A percentile compares a stretch with the other conserved stretches of the same genome.
Conservation (phyloP, 2,888 invertebrate genomes). For the Microctonus aethiopoides region DNA sequence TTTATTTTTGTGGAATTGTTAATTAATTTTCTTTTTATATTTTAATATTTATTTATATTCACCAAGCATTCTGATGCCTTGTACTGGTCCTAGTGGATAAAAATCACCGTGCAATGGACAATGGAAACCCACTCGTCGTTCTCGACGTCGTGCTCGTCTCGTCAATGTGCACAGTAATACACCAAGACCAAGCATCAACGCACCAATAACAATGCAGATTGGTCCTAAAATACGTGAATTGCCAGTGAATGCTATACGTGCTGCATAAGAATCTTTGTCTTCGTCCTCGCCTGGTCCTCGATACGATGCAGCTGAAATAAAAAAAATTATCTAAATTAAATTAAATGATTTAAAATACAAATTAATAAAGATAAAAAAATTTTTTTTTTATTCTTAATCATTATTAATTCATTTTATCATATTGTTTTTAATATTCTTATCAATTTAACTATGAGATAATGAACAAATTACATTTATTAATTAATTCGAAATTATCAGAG, state of each 20-base stretch:
- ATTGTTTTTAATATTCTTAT: no score
- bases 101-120: constrained; percentile 84
- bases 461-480: no score
- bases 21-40: no score
- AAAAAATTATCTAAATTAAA: background rate
- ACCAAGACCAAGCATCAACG: constrained; percentile 77
- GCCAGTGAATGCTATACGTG: constrained; percentile 79
- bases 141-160: constrained; percentile 74
- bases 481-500: no score
- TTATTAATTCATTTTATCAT: no score
- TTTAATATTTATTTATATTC: constrained; percentile 32
- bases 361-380: background rate
- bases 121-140: constrained; percentile 79
- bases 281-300: constrained; percentile 79
- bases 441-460: no score
- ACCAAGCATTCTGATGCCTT: constrained; percentile 62
- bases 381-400: no score
- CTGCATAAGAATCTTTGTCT: constrained; percentile 78
- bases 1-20: no score
- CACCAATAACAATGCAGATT: constrained; percentile 80
- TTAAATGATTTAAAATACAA: background rate
- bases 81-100: constrained; percentile 78
- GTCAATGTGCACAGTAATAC: constrained; percentile 76
- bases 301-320: constrained; percentile 76
- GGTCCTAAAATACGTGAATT: constrained; percentile 80